Evolutionary conservation across 2,888 invertebrate species (phyloP), one percentile per base, ranked within the genome.

Genomic region (Isotomurus palustris): DNA sequence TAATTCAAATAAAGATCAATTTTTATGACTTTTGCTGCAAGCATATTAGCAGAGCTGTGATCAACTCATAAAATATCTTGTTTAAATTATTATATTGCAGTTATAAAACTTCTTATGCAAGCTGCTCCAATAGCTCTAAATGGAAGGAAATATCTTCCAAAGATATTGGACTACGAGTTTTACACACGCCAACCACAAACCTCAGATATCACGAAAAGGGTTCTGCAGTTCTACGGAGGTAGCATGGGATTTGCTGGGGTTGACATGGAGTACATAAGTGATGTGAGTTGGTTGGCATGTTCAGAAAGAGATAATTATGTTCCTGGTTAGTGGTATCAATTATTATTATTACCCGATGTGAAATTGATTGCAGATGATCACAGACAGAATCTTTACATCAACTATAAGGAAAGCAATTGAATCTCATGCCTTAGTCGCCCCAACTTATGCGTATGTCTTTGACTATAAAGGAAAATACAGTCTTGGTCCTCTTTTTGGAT

Each of bases 381-480:
- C 65, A 2, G 67, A 69, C 45, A 41, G 67, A 28, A 56, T 47
- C 29, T 67, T 60, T 38, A 64, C 53, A 4, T 55, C 59, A 17
- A 57, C 62, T 4, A 10, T 62, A 1, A 57, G 61, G 19, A 60
- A 66, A 43, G 61, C 69, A 2, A 49, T 67, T 14, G 38, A 55
- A n/a, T 48, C 56, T 17, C 69, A 69, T 55, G 67, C 69, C 3
- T 24, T 22, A n/a, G 43, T 66, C 21, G 69, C 69, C 17, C 66
- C 65, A 21, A 66, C 67, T 0, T 69, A 64, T 32, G 60, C 67
- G 0, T 66, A 65, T 47, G 29, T 67, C 1, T 67, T 57, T 48
- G 56, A 58, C 36, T 67, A 35, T 49, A 54, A 49, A 55, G 65
- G 65, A 22, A 60, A 61, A 25, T 60, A 63, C 32, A 66, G 62